Conservation (phyloP, 2,113 vertebrate genomes). For the Cinclus mexicanus region DNA sequence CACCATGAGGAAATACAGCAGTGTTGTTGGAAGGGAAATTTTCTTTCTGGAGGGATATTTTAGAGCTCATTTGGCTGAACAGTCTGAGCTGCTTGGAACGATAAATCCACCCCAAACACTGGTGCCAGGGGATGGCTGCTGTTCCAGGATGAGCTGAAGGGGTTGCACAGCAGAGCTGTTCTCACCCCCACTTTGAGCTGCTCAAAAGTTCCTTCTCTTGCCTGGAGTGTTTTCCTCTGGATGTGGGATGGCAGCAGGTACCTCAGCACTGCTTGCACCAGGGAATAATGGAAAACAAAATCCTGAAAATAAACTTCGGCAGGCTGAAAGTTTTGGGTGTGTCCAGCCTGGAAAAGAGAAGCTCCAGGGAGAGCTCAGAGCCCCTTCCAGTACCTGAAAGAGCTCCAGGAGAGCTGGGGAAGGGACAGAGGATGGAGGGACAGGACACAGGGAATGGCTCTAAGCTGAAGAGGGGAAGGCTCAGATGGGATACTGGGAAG, state of each 20-base stretch:
- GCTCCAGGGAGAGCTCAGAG: background rate
- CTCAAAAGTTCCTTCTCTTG: background rate
- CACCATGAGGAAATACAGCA: background rate
- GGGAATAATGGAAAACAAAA: background rate
- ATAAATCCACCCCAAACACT: fast-evolving
- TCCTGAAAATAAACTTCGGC: background rate
- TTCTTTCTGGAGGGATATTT: background rate
- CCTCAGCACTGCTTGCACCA: background rate
- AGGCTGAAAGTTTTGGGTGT: background rate
- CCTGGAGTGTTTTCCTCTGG: background rate
- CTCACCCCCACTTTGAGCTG: fast-evolving
- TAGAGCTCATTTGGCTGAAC: background rate
- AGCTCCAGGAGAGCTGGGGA: background rate
- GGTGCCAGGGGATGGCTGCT: background rate
- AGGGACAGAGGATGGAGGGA: background rate
- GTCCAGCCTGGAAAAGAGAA: background rate
- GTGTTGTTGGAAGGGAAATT: fast-evolving
- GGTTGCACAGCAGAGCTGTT: background rate
- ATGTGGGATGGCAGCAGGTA: background rate
- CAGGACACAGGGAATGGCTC: background rate
- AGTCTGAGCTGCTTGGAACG: background rate
- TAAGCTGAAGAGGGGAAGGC: background rate
- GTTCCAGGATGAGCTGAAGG: background rate
- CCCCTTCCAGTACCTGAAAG: background rate
- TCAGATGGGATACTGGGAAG: background rate